Evolutionary conservation across 2,113 vertebrate genomes (phyloP).

Genomic region (Rafetus swinhoei): DNA sequence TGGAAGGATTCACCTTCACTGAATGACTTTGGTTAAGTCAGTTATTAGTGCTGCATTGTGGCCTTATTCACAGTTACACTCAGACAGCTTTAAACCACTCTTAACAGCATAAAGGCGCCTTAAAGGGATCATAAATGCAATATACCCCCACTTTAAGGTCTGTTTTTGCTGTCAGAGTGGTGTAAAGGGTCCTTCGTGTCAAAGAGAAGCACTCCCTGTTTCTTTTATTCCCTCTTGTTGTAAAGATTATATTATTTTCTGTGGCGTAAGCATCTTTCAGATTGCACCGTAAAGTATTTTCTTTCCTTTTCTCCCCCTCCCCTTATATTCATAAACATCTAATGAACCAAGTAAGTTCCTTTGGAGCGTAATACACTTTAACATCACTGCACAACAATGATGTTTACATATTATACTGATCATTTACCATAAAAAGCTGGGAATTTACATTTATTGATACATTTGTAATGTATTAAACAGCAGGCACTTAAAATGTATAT

Average conservation of each 20-base stretch:
- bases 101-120: not conserved
- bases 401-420: not conserved
- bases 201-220: not conserved
- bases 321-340: not conserved
- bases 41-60: not conserved
- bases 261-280: not conserved
- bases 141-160: not conserved
- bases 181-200: not conserved
- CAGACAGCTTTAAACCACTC: not conserved
- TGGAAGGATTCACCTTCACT: not conserved
- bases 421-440: not conserved
- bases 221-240: not conserved
- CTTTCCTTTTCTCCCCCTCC: not conserved
- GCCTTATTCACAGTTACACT: not conserved
- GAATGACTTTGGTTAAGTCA: not conserved
- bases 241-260: not conserved
- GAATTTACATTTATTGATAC: not conserved
- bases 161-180: not conserved
- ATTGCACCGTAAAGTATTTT: not conserved
- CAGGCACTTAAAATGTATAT: not conserved
- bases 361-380: too few species aligned
- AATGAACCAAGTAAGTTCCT: not conserved
- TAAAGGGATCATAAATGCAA: not conserved
- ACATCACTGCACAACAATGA: not conserved
- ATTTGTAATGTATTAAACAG: not conserved